These are phyloP conservation scores for Calidris pygmaea DNA, from an alignment of 2,113 vertebrate species.

Conservation along the genomic window DNA sequence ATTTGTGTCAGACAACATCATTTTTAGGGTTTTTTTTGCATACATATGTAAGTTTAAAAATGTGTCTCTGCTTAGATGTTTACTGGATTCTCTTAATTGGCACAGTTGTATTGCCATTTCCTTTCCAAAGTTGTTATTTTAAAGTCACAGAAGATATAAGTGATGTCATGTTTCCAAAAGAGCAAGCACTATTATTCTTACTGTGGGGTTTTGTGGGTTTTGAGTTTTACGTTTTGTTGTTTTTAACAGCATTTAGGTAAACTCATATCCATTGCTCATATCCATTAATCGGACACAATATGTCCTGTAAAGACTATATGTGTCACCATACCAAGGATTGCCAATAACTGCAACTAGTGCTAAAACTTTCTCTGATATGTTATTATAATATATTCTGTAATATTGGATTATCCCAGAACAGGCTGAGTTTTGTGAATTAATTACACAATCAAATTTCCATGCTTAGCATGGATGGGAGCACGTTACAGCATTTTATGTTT, in stretches of 20 bases:
- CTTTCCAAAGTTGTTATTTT: background rate
- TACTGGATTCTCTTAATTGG: background rate
- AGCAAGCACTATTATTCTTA: background rate
- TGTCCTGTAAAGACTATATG: background rate
- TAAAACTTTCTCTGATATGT: background rate
- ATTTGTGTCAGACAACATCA: background rate
- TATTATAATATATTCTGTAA: background rate
- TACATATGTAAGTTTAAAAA: background rate
- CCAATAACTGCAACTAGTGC: background rate
- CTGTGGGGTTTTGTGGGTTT: rapidly evolving
- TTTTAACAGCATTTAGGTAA: background rate
- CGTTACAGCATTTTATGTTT: background rate
- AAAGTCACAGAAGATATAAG: background rate
- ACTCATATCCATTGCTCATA: background rate
- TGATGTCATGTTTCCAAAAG: background rate
- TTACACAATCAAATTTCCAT: background rate
- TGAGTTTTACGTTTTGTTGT: background rate
- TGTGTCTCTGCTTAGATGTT: background rate
- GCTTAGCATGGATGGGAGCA: background rate
- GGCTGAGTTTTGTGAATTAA: background rate
- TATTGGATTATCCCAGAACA: background rate
- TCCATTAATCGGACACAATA: background rate
- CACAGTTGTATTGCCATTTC: background rate
- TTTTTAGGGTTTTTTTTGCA: background rate
- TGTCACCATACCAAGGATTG: background rate